Conservation (phyloP, 2,113 vertebrate species). For the Pogona vitticeps region DNA sequence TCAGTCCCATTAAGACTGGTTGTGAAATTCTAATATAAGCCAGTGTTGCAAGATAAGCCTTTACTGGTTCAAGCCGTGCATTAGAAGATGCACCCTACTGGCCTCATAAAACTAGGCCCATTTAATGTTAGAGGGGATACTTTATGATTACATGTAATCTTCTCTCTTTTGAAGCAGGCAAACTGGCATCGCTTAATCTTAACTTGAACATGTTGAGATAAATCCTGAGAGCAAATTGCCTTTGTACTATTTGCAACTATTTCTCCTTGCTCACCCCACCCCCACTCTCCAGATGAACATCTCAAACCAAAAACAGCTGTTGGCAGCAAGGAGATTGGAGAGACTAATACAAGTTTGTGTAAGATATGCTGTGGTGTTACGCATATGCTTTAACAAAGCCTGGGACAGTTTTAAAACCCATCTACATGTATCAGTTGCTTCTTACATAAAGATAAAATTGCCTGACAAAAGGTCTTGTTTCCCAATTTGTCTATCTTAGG, state of each 20-base stretch:
- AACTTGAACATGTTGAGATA: conserved; percentile 76
- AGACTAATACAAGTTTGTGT: conserved; percentile 60
- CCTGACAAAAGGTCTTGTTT: conserved; percentile 45
- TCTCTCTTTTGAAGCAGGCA: conserved; percentile 75
- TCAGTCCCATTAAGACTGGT: conserved; percentile 33
- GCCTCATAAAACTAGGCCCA: conserved; percentile 62
- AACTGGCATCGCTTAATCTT: conserved; percentile 77
- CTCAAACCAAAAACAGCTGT: conserved; percentile 79
- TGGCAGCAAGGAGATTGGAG: conserved; percentile 44
- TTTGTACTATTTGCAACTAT: conserved; percentile 67
- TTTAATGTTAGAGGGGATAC: conserved; percentile 64
- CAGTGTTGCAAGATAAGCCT: conserved; percentile 41
- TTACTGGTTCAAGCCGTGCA: conserved; percentile 60
- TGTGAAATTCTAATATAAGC: conserved; percentile 49
- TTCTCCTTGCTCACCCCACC: not conserved
- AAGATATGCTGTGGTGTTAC: conserved; percentile 59
- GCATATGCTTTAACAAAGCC: conserved; percentile 44
- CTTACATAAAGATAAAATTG: rapidly evolving
- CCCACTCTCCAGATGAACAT: conserved; percentile 48
- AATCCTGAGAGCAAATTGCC: conserved; percentile 75
- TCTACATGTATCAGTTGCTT: rapidly evolving
- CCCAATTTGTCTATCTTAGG: conserved; percentile 42
- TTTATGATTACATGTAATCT: conserved; percentile 71
- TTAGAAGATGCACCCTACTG: conserved; percentile 62
- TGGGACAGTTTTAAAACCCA: conserved; percentile 16